Evolutionary conservation across 2,888 invertebrate species (phyloP).

Genomic region (Drosophila paramelanica): DNA sequence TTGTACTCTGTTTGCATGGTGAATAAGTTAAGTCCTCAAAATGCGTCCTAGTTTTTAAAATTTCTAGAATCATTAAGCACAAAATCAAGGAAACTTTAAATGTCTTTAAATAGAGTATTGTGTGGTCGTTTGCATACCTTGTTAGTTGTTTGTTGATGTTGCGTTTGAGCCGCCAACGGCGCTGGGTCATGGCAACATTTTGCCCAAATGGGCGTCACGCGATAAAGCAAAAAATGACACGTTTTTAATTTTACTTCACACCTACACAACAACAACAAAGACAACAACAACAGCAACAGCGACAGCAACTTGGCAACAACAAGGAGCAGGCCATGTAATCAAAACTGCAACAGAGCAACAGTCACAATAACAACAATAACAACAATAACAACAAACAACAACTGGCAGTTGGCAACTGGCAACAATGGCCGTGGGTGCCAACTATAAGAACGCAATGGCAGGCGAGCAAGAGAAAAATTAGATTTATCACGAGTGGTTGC

Average conservation of each 20-base stretch:
- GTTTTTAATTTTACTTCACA: conserved; percentile 81
- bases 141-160: conserved; percentile 23
- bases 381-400: conserved; percentile 33
- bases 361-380: conserved; percentile 36
- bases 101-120: neutral
- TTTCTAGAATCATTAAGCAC: too few relatives aligned
- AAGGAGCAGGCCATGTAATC: conserved; percentile 9
- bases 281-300: conserved; percentile 16
- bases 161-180: conserved; percentile 26
- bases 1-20: neutral
- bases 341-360: conserved; percentile 39
- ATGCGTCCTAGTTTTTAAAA: too few relatives aligned
- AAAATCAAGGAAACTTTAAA: neutral
- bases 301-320: conserved; percentile 45
- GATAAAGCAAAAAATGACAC: conserved; percentile 81
- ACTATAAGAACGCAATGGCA: conserved; percentile 56
- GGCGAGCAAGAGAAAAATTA: conserved; percentile 75
- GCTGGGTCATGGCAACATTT: conserved; percentile 64
- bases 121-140: neutral
- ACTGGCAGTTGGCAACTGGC: conserved; percentile 12
- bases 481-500: conserved; percentile 83
- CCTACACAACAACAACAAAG: conserved; percentile 58
- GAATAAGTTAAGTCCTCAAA: too few relatives aligned
- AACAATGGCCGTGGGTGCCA: conserved; percentile 69
- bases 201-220: conserved; percentile 58